phyloP scores from a whole-genome alignment of 1,140 invertebrate species.

The Bombus confusus region DNA sequence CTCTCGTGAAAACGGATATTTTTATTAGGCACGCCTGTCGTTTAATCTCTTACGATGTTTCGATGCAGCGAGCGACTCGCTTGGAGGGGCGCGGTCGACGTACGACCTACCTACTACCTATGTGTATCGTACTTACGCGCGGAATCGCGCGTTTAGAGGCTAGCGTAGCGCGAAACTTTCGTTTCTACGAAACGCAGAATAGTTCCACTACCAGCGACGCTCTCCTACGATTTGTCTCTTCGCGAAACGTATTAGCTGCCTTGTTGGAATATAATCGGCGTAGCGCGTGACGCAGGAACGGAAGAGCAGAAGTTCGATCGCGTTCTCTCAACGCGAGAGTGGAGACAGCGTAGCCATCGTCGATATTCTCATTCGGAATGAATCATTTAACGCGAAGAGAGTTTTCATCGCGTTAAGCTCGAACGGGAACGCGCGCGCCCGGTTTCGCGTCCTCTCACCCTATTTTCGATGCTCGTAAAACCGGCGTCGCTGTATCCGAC shows the following conservation, averaged over 20 bases:
- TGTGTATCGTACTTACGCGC: no score
- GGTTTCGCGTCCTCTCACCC: slow-evolving; percentile 49
- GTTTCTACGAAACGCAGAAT: no score
- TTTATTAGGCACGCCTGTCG: not conserved
- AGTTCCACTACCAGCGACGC: no score
- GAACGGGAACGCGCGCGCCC: not conserved
- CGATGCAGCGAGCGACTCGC: not conserved
- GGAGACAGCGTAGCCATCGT: slow-evolving; percentile 4
- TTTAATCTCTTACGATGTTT: slow-evolving; percentile 18
- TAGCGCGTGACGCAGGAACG: rapidly evolving
- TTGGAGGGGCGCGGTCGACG: slow-evolving; percentile 9
- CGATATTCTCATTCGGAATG: slow-evolving; percentile 38
- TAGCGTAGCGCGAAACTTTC: no score
- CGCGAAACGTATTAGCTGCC: no score
- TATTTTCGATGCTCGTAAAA: slow-evolving; percentile 68
- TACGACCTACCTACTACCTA: not conserved
- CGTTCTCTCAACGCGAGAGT: not conserved
- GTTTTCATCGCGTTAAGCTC: slow-evolving; percentile 42
- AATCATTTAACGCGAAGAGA: slow-evolving; percentile 56
- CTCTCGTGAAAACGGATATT: slow-evolving; percentile 30
- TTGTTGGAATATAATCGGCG: not conserved
- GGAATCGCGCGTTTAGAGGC: no score
- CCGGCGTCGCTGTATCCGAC: slow-evolving; percentile 60
- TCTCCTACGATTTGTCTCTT: no score
- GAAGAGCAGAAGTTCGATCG: not conserved